These are phyloP conservation scores for Sebastes melanostomus DNA, from an alignment of 2,797 vertebrate species.

Conservation along the genomic window DNA sequence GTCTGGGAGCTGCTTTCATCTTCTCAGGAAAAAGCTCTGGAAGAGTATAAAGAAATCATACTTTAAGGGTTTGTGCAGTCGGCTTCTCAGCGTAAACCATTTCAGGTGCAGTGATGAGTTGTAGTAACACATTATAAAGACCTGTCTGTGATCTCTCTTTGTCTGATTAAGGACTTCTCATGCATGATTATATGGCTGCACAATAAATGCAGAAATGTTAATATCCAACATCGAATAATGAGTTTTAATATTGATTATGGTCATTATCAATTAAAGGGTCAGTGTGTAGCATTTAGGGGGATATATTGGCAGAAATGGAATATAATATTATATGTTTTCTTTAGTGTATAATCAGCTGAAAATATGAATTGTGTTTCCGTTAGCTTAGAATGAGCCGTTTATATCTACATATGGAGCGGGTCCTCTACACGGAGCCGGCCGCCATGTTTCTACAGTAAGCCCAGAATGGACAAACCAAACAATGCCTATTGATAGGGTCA, in stretches of 20 bases:
- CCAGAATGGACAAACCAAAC: no score
- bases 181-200: not conserved
- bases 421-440: no score
- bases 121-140: not conserved
- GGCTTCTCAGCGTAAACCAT: not conserved
- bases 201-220: not conserved
- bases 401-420: no score
- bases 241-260: not conserved
- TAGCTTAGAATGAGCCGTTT: no score
- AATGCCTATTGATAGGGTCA: no score
- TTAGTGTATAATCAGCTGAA: no score
- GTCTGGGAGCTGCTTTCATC: slow-evolving; percentile 1
- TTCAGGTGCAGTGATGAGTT: not conserved
- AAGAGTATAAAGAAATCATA: not conserved
- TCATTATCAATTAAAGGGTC: not conserved
- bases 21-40: not conserved
- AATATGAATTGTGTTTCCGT: no score
- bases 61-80: not conserved
- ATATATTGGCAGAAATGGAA: no score
- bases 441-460: no score
- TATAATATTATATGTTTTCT: no score
- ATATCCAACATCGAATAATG: not conserved
- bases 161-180: not conserved
- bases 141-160: not conserved
- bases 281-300: no score